Base-by-base conservation (phyloP, 2,888 invertebrate species). In the Siphlonurus alternatus region DNA sequence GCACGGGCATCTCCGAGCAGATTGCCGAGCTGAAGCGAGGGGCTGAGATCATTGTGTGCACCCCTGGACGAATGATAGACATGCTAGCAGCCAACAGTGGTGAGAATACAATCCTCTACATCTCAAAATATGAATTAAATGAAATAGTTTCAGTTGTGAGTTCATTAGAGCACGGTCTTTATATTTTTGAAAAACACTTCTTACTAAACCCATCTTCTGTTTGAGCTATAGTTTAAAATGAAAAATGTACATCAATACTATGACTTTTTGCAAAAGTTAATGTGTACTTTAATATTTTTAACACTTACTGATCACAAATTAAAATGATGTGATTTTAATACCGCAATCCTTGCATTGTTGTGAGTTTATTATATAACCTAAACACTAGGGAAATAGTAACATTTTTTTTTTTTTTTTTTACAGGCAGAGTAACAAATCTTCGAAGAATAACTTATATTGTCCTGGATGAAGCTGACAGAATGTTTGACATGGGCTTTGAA, bases 401-500 rank as follows among this genome's bases (percentile, higher is more conserved):
- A 15, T 51, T 38, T 61, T 53, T 38, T 61, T 22, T 62, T 53
- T 64, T 22, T 63, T 25, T 53, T 60, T 59, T 67, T 66, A 5
- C 59, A 72, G 73, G 74, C n/a, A 85, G 95, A 69, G 98, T 99
- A 1, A 99, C 99, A 5, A 99, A 99, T 78, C 79, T 99, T 66
- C 82, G 92, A n/a, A 81, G 99, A 56, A 94, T 96, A 54, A 98
- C 98, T 0, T 99, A 97, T 73, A 86, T 99, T 59, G 99, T 99
- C 1, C 77, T 99, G 53, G 99, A 99, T 75, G 99, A 99, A 77
- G 99, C 99, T 0, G 99, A 99, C 76, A 81, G 99, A 56, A 99
- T 99, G 99, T 99, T 99, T 74, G 99, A 99, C 75, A 97, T 99
- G 96, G 97, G 97, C 20, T 99, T 99, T 74, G 99, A 99, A 76